Evolutionary conservation across 2,888 invertebrate species (phyloP).

Genomic region (Dasypogon diadema): DNA sequence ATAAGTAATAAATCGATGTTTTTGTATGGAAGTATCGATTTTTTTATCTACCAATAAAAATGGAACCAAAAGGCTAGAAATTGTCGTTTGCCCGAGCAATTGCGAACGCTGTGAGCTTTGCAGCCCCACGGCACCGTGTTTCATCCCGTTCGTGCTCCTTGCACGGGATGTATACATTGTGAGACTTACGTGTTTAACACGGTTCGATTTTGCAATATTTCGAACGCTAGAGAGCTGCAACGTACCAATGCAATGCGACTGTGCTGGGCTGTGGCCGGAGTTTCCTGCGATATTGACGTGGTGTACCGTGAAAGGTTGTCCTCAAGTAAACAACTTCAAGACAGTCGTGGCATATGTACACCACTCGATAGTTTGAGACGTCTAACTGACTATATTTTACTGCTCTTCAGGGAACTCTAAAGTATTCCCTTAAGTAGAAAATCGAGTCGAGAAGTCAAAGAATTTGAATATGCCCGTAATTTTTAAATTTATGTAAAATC

Average conservation of each 20-base stretch:
- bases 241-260: constrained; percentile 37
- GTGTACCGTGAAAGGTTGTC: not conserved
- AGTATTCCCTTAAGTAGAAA: not conserved
- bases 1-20: constrained; percentile 38
- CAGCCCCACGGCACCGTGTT: not conserved
- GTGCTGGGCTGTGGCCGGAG: constrained; percentile 6
- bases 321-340: constrained; percentile 5
- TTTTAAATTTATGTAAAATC: constrained; percentile 33
- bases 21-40: constrained; percentile 31
- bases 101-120: not conserved
- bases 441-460: no score
- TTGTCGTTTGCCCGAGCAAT: not conserved
- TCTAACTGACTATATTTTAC: constrained; percentile 32
- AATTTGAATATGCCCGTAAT: constrained; percentile 13
- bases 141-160: not conserved
- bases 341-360: no score
- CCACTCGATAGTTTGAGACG: constrained; percentile 21
- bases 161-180: not conserved
- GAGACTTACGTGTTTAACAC: constrained; percentile 17
- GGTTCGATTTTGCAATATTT: constrained; percentile 30
- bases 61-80: not conserved
- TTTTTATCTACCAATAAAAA: not conserved
- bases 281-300: not conserved
- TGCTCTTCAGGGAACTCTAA: constrained; percentile 1
- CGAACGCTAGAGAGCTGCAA: constrained; percentile 1